phyloP scores from a whole-genome alignment of 2,888 invertebrate genomes.

The Mesoligia furuncula region DNA sequence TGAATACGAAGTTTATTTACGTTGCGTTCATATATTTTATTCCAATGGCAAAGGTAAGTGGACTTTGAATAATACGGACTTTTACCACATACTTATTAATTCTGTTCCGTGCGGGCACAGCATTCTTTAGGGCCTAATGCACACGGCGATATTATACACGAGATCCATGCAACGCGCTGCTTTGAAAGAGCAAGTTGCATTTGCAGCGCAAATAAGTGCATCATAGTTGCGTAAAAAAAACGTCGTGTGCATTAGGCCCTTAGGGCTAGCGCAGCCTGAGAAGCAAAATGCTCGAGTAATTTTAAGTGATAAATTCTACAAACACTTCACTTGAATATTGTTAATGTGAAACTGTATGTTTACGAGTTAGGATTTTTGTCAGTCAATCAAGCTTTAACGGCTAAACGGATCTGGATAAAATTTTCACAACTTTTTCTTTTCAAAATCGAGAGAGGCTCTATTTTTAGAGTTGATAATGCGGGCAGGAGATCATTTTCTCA shows the following conservation, averaged over 20 bases:
- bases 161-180: background rate
- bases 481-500: no score
- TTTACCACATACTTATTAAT: background rate
- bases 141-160: background rate
- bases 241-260: background rate
- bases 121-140: background rate
- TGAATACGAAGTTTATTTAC: slow-evolving; percentile 24
- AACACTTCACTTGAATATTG: background rate
- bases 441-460: no score
- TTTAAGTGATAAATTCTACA: background rate
- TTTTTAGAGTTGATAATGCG: no score
- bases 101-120: background rate
- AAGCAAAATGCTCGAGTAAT: background rate
- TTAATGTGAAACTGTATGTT: background rate
- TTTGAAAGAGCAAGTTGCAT: background rate
- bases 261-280: background rate
- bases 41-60: slow-evolving; percentile 51
- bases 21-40: slow-evolving; percentile 38
- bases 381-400: no score
- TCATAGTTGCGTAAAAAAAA: background rate
- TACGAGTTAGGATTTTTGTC: background rate
- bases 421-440: no score
- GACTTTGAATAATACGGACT: background rate
- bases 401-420: no score
- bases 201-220: background rate